phyloP scores from a whole-genome alignment of 1,140 invertebrate genomes.

The Caenorhabditis brenneri region DNA sequence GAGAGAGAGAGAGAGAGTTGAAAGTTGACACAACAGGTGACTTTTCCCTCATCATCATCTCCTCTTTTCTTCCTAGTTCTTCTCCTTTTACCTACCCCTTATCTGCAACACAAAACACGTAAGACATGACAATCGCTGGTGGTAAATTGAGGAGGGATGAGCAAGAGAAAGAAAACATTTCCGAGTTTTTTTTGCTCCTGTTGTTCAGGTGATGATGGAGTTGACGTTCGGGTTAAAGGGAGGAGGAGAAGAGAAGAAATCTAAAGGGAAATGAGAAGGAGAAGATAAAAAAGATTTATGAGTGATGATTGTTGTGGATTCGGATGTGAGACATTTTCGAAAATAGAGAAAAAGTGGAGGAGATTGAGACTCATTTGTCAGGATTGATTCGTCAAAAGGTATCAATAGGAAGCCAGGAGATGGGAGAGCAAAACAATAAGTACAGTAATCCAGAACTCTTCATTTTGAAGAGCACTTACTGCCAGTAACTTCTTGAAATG shows the following conservation, averaged over 20 bases:
- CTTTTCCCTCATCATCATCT: not conserved
- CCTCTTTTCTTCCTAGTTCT: not conserved
- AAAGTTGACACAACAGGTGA: conserved; percentile 5
- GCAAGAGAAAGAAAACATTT: not conserved
- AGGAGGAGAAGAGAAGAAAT: not conserved
- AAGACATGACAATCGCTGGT: not conserved
- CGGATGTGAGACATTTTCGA: too few relatives aligned
- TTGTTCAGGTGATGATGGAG: not conserved
- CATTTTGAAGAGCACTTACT: too few relatives aligned
- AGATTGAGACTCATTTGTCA: too few relatives aligned
- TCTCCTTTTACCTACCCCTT: not conserved
- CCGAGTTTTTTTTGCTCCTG: not conserved
- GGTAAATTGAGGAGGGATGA: not conserved
- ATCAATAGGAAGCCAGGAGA: too few relatives aligned
- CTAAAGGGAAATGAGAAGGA: not conserved
- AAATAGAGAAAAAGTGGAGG: too few relatives aligned
- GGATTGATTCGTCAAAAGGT: too few relatives aligned
- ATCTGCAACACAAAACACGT: not conserved
- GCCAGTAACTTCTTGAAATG: too few relatives aligned
- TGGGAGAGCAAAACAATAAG: too few relatives aligned
- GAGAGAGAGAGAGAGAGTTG: not conserved
- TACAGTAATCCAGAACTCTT: too few relatives aligned
- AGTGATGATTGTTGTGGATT: too few relatives aligned
- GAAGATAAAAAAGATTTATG: not conserved
- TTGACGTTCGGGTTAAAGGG: not conserved